phyloP scores from a whole-genome alignment of 2,113 vertebrate species.

The Oophaga pumilio region DNA sequence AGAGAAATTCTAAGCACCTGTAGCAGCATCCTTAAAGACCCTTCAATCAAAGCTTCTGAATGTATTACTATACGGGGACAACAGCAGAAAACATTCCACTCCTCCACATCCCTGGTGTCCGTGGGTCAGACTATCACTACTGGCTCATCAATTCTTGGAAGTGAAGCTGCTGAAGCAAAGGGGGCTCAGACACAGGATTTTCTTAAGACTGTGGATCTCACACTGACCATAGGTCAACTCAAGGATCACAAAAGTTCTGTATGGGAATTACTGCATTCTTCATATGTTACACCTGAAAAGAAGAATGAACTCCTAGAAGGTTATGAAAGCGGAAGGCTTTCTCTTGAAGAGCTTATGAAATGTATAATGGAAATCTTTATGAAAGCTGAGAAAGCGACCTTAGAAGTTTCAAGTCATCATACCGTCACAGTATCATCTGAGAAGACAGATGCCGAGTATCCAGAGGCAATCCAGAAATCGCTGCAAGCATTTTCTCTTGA shows the following conservation, averaged over 20 bases:
- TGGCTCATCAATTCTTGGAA: neutral
- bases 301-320: conserved; percentile 67
- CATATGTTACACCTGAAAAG: conserved; percentile 70
- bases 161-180: neutral
- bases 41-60: neutral
- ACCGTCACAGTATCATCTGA: neutral
- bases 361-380: conserved; percentile 69
- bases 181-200: conserved; percentile 49
- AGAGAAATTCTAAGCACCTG: conserved; percentile 59
- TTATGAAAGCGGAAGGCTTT: conserved; percentile 65
- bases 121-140: conserved; percentile 7
- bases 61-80: neutral
- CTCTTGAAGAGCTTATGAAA: conserved; percentile 67
- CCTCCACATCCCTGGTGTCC: neutral
- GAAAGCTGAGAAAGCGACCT: conserved; percentile 66
- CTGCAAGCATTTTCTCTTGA: neutral
- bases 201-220: conserved; percentile 61
- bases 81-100: conserved; percentile 22
- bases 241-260: conserved; percentile 62
- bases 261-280: conserved; percentile 88
- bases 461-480: conserved; percentile 6
- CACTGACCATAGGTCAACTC: conserved; percentile 41
- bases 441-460: neutral
- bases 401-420: neutral
- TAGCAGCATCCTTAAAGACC: neutral